Evolutionary conservation across 2,797 vertebrate species (phyloP), one percentile per base, ranked within the genome.

Genomic region (Siniperca scherzeri): DNA sequence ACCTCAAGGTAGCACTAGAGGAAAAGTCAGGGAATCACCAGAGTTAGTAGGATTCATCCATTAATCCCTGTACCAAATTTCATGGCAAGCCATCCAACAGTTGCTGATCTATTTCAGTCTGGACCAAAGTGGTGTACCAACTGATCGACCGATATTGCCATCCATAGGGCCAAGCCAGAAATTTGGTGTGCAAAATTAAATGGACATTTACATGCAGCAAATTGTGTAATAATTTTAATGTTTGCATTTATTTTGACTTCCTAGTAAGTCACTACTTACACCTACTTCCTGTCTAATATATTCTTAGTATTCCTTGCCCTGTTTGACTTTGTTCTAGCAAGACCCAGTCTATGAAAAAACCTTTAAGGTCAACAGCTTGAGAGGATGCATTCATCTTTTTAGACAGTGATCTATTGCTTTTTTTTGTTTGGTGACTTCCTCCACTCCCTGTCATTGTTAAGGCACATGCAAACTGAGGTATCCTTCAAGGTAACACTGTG

Each of bases 331-430:
- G 22, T 30, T 30, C 11, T 14, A 8, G 5, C 27, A 40, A 27
- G 42, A 65, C 21, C 12, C 12, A 30, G 7, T 46, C 33, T 40
- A 22, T 40, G 7, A 68, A 42, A 57, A 50, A 61, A 17, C 6
- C 3, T 36, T 64, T 8, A 53, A 60, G 55, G 48, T 56, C 71
- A 70, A 13, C 40, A 71, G 64, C 25, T 76, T 48, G 42, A 73
- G 44, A 69, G 78, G 69, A 70, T 48, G 38, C 33, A 60, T 72
- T 68, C 7, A n/a, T 62, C 46, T 50, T 30, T 50, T 66, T 11
- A 40, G 62, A 81, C 57, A 36, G 11, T 62, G 53, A 78, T 76
- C 48, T 44, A 52, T 77, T 61, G 70, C 56, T 81, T 61, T 79
- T 61, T 40, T 50, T 48, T 61, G 48, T 65, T 61, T 68, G 66